Conservation (phyloP, 2,113 vertebrate species). For the Himantopus leucocephalus region DNA sequence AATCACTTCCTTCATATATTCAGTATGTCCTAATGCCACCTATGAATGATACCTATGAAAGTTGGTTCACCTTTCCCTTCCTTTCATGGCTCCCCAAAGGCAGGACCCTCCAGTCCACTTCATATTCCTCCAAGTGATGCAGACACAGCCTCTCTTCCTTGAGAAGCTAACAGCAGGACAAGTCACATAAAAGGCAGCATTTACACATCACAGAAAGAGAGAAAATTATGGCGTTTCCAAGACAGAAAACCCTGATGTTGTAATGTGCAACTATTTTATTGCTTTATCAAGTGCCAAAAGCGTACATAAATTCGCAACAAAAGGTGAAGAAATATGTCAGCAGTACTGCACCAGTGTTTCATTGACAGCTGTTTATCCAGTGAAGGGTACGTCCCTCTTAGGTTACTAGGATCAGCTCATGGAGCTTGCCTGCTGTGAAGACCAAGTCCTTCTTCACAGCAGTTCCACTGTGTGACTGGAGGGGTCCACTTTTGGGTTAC, state of each 20-base stretch:
- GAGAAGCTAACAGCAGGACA: neutral
- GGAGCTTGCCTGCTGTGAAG: neutral
- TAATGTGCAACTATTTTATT: neutral
- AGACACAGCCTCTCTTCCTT: neutral
- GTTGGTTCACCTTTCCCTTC: neutral
- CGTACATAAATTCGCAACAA: neutral
- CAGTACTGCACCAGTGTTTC: neutral
- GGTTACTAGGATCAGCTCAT: neutral
- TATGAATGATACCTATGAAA: neutral
- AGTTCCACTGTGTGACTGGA: neutral
- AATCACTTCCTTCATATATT: neutral
- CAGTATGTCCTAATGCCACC: fast-evolving
- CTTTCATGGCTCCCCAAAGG: neutral
- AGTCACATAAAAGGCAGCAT: neutral
- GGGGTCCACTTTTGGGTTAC: neutral
- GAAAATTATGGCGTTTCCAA: neutral
- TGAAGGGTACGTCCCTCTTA: neutral
- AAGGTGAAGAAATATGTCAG: neutral
- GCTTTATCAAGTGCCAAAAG: neutral
- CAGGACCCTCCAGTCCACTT: neutral
- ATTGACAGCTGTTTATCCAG: neutral
- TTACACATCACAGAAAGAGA: neutral
- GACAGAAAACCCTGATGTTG: neutral
- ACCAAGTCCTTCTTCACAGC: neutral
- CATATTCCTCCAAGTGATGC: neutral